phyloP scores from a whole-genome alignment of 2,797 vertebrate species.

The Pogonophryne albipinna region DNA sequence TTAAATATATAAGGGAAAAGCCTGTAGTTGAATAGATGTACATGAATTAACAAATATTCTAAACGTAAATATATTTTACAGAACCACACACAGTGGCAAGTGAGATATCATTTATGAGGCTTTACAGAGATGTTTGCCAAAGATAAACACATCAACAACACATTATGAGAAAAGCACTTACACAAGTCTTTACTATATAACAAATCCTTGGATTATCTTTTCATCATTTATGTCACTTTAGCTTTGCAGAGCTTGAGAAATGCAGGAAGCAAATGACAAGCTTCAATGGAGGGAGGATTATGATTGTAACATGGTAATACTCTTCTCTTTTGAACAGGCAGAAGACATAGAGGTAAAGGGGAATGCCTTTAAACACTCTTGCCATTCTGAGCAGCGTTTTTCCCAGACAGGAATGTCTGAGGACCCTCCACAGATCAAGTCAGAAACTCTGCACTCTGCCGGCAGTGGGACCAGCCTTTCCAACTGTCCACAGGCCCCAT shows the following conservation, averaged over 20 bases:
- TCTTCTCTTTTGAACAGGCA: conserved; percentile 73
- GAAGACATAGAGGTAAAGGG: conserved; percentile 24
- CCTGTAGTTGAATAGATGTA: not conserved
- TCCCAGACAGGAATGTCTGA: conserved; percentile 67
- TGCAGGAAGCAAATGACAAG: conserved; percentile 19
- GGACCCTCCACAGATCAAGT: conserved; percentile 29
- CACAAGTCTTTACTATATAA: not conserved
- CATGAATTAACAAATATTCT: not conserved
- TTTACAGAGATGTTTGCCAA: not conserved
- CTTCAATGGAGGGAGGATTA: conserved; percentile 5
- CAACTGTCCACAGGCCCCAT: conserved; percentile 24
- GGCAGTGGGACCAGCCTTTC: conserved; percentile 23
- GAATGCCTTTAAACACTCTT: conserved; percentile 44
- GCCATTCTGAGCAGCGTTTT: conserved; percentile 47
- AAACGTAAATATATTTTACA: conserved; percentile 8
- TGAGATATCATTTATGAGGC: not conserved
- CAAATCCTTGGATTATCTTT: not conserved
- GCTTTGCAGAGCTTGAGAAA: conserved; percentile 29
- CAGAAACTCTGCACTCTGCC: conserved; percentile 15
- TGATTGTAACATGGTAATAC: conserved; percentile 23
- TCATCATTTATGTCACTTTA: conserved; percentile 1
- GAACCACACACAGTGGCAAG: conserved; percentile 22
- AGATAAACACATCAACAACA: conserved; percentile 17
- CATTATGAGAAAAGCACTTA: conserved; percentile 4
- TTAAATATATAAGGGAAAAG: conserved; percentile 17